phyloP scores from a whole-genome alignment of 2,888 invertebrate genomes.

The Deroplatys truncata region DNA sequence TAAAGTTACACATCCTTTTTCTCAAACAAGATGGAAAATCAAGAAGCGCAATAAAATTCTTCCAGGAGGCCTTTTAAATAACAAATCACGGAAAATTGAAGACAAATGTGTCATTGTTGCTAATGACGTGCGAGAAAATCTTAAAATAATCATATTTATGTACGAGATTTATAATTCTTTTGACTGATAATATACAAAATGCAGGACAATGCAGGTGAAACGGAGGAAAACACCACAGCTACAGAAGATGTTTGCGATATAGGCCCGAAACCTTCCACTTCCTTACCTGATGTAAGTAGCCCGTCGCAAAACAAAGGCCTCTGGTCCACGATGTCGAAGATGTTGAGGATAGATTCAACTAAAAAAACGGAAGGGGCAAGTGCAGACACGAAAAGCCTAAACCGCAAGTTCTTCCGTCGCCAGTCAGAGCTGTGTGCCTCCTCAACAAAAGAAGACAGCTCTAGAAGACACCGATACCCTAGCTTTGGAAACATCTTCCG shows the following conservation, averaged over 20 bases:
- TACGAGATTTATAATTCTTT: background rate
- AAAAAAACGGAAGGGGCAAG: background rate
- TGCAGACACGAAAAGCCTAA: background rate
- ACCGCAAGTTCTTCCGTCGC: background rate
- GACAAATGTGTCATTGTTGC: background rate
- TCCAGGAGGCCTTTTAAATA: background rate
- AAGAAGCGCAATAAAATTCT: background rate
- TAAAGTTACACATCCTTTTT: background rate
- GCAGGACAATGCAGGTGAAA: background rate
- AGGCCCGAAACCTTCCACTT: background rate
- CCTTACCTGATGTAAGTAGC: background rate
- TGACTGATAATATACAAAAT: background rate
- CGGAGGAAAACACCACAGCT: background rate
- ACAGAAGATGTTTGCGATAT: background rate
- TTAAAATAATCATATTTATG: background rate
- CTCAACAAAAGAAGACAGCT: background rate
- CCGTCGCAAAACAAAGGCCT: background rate
- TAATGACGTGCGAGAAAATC: background rate
- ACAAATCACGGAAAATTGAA: background rate
- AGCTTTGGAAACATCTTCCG: background rate
- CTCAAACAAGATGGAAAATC: background rate
- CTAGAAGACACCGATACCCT: background rate
- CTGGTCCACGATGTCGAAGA: background rate
- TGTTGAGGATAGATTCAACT: background rate
- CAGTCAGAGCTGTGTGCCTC: background rate